Evolutionary conservation across 2,113 vertebrate species (phyloP).

Genomic region (Myodes glareolus): DNA sequence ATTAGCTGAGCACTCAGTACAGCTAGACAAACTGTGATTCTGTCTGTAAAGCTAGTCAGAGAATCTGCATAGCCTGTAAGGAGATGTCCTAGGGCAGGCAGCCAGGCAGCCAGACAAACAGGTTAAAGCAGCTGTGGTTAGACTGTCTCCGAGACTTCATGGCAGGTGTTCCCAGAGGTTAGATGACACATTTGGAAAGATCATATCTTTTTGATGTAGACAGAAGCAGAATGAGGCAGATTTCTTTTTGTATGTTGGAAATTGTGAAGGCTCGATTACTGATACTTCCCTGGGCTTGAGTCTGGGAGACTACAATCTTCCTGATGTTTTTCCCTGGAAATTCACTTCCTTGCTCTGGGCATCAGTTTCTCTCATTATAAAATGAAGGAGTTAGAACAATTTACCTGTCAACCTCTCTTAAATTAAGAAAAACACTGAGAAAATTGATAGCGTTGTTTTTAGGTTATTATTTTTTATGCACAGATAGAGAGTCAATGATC

Average conservation of each 20-base stretch:
- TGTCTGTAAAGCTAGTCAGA: not conserved
- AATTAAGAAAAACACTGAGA: conserved; percentile 23
- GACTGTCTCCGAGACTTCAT: not conserved
- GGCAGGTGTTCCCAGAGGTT: not conserved
- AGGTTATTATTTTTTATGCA: conserved; percentile 19
- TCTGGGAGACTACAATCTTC: not conserved
- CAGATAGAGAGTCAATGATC: not conserved
- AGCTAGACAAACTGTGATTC: not conserved
- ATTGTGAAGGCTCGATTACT: not conserved
- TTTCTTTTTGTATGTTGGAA: not conserved
- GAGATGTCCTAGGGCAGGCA: not conserved
- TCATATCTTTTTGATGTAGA: not conserved
- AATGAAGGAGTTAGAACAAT: not conserved
- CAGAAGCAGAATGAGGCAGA: not conserved
- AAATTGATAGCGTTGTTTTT: conserved; percentile 12
- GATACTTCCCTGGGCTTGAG: not conserved
- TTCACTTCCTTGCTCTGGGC: not conserved
- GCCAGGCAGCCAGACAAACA: not conserved
- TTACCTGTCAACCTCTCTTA: conserved; percentile 7
- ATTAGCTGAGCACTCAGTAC: not conserved
- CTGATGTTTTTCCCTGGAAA: not conserved
- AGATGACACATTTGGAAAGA: not conserved
- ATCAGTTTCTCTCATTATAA: conserved; percentile 18
- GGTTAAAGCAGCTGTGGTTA: not conserved
- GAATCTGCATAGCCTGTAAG: not conserved